Evolutionary conservation across 2,113 vertebrate genomes (phyloP), one percentile per base, ranked within the genome.

Genomic region (Lycaon pictus): DNA sequence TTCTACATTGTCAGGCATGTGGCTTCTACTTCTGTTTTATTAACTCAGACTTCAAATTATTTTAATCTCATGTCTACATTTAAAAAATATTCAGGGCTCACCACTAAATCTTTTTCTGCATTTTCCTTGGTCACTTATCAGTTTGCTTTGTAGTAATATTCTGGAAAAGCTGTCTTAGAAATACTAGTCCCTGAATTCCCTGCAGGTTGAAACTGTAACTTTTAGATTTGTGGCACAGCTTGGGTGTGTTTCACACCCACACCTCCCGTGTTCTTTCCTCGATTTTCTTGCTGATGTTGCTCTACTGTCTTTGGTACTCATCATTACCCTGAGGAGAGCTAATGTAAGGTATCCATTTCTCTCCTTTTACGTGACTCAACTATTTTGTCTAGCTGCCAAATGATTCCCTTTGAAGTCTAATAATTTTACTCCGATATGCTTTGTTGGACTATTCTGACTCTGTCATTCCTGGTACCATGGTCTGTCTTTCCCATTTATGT

Each of bases 61-160:
- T 80, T 96, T 74, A 23, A 48, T 94, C n/a, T 84, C 37, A 67
- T 7, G 67, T 93, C 88, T 80, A 53, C 32, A 17, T 72, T 93
- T 67, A 88, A 91, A 88, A 88, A 80, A 80, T 32, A 56, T 51
- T 89, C 19, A 23, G 25, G 69, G 19, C 19, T 86, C 3, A 65
- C n/a, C 11, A 82, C 1, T 29, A 85, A 62, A 51, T 85, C 23
- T 80, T 72, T 51, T 95, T 55, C 43, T 35, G 63, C 77, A 37
- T 53, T 95, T 93, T 91, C 20, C 2, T 63, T 7, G 6, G 43
- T 92, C 22, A 81, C 82, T 51, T 94, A 74, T 89, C 32, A 35
- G n/a, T 76, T 92, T 95, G 27, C 62, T 11, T 85, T 88, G 56
- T 63, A 69, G n/a, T 55, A 51, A 89, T 94, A 90, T 96, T 23